phyloP scores from a whole-genome alignment of 2,888 invertebrate species.

The Cordilura impudica region DNA sequence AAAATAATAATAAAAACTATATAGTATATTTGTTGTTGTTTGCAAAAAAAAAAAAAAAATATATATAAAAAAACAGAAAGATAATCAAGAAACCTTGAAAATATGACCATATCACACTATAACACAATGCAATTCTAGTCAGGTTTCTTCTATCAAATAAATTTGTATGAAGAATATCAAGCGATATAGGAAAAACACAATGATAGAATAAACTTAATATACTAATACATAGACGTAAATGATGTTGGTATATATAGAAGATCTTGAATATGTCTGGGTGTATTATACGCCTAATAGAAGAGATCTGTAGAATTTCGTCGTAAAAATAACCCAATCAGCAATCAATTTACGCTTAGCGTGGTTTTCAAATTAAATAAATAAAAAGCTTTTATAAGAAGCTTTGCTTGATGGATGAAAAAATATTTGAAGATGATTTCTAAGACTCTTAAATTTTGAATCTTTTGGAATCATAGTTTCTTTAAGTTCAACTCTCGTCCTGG shows the following conservation, averaged over 20 bases:
- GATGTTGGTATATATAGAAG: not conserved
- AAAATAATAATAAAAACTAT: constrained; percentile 25
- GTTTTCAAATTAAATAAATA: no score
- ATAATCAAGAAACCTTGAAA: constrained; percentile 61
- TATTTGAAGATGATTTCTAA: no score
- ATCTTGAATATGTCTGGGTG: constrained; percentile 36
- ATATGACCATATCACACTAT: constrained; percentile 43
- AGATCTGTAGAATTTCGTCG: constrained; percentile 17
- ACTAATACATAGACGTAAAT: constrained; percentile 4
- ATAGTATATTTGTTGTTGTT: constrained; percentile 17
- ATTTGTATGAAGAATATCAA: not conserved
- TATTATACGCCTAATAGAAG: constrained; percentile 28
- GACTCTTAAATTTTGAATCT: no score
- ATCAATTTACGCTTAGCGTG: no score
- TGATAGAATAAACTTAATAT: constrained; percentile 33
- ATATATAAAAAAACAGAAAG: constrained; percentile 37
- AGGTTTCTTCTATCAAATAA: constrained; percentile 57
- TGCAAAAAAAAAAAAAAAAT: constrained; percentile 21
- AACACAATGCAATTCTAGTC: constrained; percentile 59
- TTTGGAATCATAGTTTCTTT: no score
- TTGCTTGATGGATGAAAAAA: no score
- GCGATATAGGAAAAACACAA: constrained; percentile 24
- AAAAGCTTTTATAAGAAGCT: no score
- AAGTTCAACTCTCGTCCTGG: no score
- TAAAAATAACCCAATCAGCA: not conserved